These are phyloP conservation scores for Crocallis elinguaria DNA, from an alignment of 2,888 invertebrate species.

Conservation along the genomic window DNA sequence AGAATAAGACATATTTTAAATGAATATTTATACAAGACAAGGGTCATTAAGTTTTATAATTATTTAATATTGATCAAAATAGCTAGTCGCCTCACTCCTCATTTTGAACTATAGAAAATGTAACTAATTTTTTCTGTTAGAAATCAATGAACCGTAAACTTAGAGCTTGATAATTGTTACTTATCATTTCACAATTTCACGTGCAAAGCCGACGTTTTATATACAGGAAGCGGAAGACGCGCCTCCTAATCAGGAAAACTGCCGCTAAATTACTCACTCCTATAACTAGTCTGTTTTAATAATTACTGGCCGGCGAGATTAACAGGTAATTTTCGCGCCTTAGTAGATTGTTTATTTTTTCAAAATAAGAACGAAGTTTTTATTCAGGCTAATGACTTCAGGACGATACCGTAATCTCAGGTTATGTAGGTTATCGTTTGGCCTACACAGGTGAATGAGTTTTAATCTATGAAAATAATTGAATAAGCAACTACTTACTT, in stretches of 20 bases:
- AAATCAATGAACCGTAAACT: slow-evolving; percentile 10
- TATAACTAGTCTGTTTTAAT: background rate
- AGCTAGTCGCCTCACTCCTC: background rate
- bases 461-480: slow-evolving; percentile 21
- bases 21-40: too few relatives aligned
- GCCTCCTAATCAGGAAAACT: slow-evolving; percentile 30
- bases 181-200: slow-evolving; percentile 25
- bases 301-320: background rate
- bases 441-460: slow-evolving; percentile 28
- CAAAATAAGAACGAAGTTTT: slow-evolving; percentile 15
- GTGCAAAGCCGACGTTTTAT: slow-evolving; percentile 12
- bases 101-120: background rate
- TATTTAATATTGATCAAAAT: background rate
- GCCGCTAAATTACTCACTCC: slow-evolving; percentile 17
- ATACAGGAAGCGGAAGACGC: slow-evolving; percentile 37
- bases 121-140: background rate
- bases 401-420: slow-evolving; percentile 27
- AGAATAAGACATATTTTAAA: too few relatives aligned
- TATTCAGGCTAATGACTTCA: slow-evolving; percentile 10
- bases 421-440: slow-evolving; percentile 37
- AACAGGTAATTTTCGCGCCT: background rate
- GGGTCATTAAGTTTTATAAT: too few relatives aligned
- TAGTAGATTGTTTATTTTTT: slow-evolving; percentile 13
- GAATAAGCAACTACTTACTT: slow-evolving; percentile 86
- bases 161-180: slow-evolving; percentile 2